phyloP scores from a whole-genome alignment of 2,113 vertebrate genomes.

The Urocitellus parryii region DNA sequence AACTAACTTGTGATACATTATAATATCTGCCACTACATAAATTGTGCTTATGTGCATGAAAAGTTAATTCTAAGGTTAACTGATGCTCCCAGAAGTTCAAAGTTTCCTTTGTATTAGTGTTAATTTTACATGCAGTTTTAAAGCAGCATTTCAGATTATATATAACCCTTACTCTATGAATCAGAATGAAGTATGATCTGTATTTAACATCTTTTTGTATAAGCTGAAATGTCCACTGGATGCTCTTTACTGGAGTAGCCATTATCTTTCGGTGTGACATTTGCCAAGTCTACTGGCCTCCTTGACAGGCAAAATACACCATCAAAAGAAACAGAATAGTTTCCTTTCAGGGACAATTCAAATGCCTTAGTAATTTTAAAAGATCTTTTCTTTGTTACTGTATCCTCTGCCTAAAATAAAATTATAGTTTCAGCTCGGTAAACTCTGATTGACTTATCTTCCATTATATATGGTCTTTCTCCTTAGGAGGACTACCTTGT shows the following conservation, averaged over 20 bases:
- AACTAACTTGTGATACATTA: neutral
- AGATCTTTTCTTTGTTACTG: neutral
- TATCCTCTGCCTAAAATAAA: slow-evolving; percentile 1
- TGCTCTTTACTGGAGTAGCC: neutral
- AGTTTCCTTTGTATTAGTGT: neutral
- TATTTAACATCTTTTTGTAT: neutral
- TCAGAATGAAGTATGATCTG: neutral
- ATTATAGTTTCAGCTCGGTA: neutral
- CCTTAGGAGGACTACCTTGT: slow-evolving; percentile 64
- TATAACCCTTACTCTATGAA: neutral
- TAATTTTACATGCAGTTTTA: slow-evolving; percentile 50
- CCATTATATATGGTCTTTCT: slow-evolving; percentile 33
- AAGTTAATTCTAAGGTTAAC: slow-evolving; percentile 45
- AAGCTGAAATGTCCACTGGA: neutral
- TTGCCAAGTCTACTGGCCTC: neutral
- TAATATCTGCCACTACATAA: neutral
- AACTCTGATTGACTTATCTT: slow-evolving; percentile 59
- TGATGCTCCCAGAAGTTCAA: neutral
- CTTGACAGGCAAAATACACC: no score
- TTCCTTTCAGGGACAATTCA: neutral
- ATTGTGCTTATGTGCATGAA: neutral
- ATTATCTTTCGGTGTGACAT: neutral
- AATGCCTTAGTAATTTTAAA: neutral
- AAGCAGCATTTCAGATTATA: slow-evolving; percentile 5
- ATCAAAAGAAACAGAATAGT: neutral